Base-by-base conservation (phyloP, 1,140 invertebrate genomes). In the Hypothenemus hampei region DNA sequence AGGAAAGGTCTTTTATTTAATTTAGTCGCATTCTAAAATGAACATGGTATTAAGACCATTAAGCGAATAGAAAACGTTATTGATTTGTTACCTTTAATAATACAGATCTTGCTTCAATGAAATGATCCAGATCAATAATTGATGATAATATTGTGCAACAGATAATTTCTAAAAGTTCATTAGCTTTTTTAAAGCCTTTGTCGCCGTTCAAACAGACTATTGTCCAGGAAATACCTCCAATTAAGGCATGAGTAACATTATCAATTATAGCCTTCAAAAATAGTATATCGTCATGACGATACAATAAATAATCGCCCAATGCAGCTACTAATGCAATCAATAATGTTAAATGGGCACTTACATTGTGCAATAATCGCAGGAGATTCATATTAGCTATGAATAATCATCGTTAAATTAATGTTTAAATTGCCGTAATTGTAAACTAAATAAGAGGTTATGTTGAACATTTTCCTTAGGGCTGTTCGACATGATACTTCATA, bases 41-140 rank as follows among this genome's bases (percentile, higher is more conserved):
- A n/a, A n/a, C n/a, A n/a, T n/a, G n/a, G n/a, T n/a, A n/a, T n/a
- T n/a, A n/a, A n/a, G n/a, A n/a, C n/a, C n/a, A n/a, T n/a, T n/a
- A n/a, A n/a, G n/a, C n/a, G n/a, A n/a, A n/a, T n/a, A n/a, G n/a
- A 19, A 21, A 21, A 6, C 40, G 26, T 16, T 22, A 22, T 11
- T 16, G 19, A 15, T 15, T 35, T 36, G 3, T 69, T 69, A 82
- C 82, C 67, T 78, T 75, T 47, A 84, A 64, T 48, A 74, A 74
- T 53, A 77, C 72, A 43, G 80, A 83, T 57, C 64, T 72, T 1
- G 81, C 81, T 46, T 71, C 67, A 4, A 83, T 66, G 69, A 84
- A 84, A 64, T 84, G 82, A 69, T 84, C 82, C 16, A 82, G 44
- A 63, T 84, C 82, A 46, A 84, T 80, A 8, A 81, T 66, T 8